Conservation (phyloP, 1,140 invertebrate genomes). For the Coptotermes formosanus region DNA sequence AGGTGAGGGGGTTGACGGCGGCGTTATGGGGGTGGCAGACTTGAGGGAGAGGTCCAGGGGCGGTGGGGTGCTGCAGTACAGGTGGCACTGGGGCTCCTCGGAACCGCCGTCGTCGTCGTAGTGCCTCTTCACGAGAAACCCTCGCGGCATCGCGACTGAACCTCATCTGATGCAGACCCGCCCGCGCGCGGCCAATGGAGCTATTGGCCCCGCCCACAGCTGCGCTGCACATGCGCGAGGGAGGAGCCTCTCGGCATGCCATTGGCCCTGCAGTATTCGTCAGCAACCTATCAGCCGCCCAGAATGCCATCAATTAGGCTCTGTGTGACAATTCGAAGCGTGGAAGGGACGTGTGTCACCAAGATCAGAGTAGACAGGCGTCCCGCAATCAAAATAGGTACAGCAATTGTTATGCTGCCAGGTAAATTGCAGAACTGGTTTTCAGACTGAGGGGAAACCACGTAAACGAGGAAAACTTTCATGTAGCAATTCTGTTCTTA, state of each 20-base stretch:
- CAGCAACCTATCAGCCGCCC: neutral
- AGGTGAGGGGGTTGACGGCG: conserved; percentile 46
- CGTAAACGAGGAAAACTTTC: no score
- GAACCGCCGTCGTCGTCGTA: neutral
- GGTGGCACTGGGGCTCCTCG: conserved; percentile 37
- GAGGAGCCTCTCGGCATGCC: neutral
- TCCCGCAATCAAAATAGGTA: no score
- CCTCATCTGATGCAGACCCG: neutral
- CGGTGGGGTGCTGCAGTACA: conserved; percentile 31
- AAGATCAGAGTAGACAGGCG: no score
- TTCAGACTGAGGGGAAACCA: no score
- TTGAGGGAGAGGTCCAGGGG: conserved; percentile 53
- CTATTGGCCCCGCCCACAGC: neutral
- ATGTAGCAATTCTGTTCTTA: no score
- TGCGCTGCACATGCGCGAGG: neutral
- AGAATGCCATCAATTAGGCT: neutral
- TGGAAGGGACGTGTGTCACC: no score
- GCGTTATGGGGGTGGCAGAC: conserved; percentile 47
- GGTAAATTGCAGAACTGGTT: no score
- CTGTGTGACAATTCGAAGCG: neutral
- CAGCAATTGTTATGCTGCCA: no score
- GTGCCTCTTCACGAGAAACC: conserved; percentile 33
- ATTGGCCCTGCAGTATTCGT: neutral
- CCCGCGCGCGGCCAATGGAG: neutral
- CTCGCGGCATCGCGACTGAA: conserved; percentile 31